Evolutionary conservation across 2,888 invertebrate species (phyloP), one percentile per base, ranked within the genome.

Genomic region (Microplitis deprimator): DNA sequence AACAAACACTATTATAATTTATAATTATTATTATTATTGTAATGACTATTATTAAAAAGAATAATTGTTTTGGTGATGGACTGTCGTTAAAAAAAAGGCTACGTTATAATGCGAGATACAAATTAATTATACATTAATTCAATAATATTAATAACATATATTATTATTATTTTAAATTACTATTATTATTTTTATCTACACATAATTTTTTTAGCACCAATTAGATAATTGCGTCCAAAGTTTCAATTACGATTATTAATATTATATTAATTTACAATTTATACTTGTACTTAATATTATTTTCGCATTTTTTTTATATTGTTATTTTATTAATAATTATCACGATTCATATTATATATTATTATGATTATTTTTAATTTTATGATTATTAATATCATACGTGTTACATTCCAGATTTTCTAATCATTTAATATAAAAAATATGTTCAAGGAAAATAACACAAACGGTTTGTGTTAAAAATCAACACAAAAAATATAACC

Each of bases 221-320:
- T 79, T 79, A 79, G 76, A 75, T 76, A 79, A 78, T 77, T 79
- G 64, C 77, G 70, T 81, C 80, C 82, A 81, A 81, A 80, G 81
- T 81, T 81, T 78, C 68, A 77, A 59, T 13, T 79, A 78, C 73
- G 70, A 77, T 62, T 79, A 73, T 75, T 41, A 29, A 29, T 29
- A 50, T 65, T 17, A 38, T 38, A 73, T 73, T 10, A 16, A 68
- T 77, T 77, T 79, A 76, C 78, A 80, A 79, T 80, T 73, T 73
- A 79, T 79, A 29, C 29, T 29, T 29, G 1, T 29, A 29, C 29
- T 29, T 29, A 4, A 29, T 29, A 29, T 29, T 29, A 74, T 79
- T 77, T 78, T 77, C 74, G 81, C 80, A 81, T 81, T 83, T 86
- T 83, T 80, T 65, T 80, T 70, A 69, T 73, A 79, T 64, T 75